Evolutionary conservation across 2,113 vertebrate genomes (phyloP), one percentile per base, ranked within the genome.

Genomic region (Halcyon senegalensis): DNA sequence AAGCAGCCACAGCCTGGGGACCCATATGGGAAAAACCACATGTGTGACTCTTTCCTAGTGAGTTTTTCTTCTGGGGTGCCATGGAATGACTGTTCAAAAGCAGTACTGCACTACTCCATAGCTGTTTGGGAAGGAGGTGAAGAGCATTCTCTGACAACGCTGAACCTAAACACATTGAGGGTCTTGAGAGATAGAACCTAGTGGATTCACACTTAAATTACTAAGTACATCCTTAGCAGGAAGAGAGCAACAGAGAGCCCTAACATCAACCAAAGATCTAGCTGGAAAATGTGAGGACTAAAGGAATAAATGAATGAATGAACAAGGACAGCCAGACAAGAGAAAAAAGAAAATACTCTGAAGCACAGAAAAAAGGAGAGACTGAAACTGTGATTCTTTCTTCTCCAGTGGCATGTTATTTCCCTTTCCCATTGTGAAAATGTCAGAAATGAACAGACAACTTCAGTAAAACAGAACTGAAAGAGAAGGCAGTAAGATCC

Each of bases 331-430:
- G 60, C 16, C 50, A 87, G 66, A 50, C 9, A 28, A n/a, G 19
- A 23, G 16, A 4, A 7, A 8, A 21, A 46, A 76, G 19, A 69
- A 35, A 48, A 75, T 6, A 5, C 27, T 75, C 66, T 77, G 68
- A 86, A 92, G 44, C 2, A 7, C 64, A 78, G 35, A 43, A 88
- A 87, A 94, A 79, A 48, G 28, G 17, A 87, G 60, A 88, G 48
- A 76, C 12, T 53, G 39, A 96, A 70, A 15, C 31, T 82, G 53
- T 53, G 9, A 58, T 53, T 82, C 62, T 94, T 91, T 84, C 43
- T 92, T 93, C 58, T 76, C 77, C 13, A 37, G 56, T 87, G 70
- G 53, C 69, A 84, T 94, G 93, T 93, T 60, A 89, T 93, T 95
- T 69, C 63, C 50, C 33, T 96, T 90, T 20, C 84, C 58, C 13